Conservation (phyloP, 2,888 invertebrate genomes). For the Blastobasis lacticolella region DNA sequence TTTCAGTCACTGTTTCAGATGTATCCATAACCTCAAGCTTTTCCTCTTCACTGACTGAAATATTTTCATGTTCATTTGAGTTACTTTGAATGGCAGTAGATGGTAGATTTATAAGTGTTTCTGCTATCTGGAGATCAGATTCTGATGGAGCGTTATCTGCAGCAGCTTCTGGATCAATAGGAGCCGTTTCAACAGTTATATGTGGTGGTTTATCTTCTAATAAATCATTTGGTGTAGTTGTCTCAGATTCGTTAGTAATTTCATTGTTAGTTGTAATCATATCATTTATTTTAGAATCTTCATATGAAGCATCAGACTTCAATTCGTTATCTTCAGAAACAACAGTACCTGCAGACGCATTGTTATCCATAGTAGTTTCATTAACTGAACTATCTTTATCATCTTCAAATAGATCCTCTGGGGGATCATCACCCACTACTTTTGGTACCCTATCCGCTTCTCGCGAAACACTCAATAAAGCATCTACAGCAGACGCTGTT, state of each 20-base stretch:
- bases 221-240: background rate
- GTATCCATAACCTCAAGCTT: background rate
- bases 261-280: conserved; percentile 7
- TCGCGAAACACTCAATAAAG: conserved; percentile 58
- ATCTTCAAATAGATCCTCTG: conserved; percentile 65
- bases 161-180: background rate
- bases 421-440: conserved; percentile 53
- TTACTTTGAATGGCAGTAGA: conserved; percentile 52
- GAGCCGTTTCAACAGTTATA: background rate
- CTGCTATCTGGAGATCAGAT: conserved; percentile 67
- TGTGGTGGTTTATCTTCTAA: background rate
- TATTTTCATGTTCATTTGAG: conserved; percentile 21
- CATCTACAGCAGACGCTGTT: conserved; percentile 64
- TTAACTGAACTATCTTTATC: conserved; percentile 38
- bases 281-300: conserved; percentile 9
- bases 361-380: conserved; percentile 27
- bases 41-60: conserved; percentile 1
- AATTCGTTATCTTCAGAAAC: conserved; percentile 13
- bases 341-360: conserved; percentile 16
- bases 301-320: conserved; percentile 11
- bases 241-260: conserved; percentile 4
- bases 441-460: conserved; percentile 60
- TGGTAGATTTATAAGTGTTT: conserved; percentile 63
- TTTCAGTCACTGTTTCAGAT: conserved; percentile 3
- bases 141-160: conserved; percentile 48